Evolutionary conservation across 2,113 vertebrate genomes (phyloP).

Genomic region (Aythya baeri): DNA sequence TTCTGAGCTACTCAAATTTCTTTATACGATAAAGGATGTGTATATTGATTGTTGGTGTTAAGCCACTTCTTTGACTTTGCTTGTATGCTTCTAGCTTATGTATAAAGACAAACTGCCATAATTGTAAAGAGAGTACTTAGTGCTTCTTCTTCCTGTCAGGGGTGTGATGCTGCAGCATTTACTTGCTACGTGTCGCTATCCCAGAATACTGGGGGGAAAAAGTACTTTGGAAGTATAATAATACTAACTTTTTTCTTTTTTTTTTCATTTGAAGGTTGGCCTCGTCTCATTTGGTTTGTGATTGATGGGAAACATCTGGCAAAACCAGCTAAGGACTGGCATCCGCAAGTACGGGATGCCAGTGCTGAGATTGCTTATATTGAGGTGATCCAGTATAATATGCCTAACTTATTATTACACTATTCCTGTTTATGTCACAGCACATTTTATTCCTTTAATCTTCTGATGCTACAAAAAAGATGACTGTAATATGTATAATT

Average conservation of each 20-base stretch:
- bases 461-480: neutral
- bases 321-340: constrained; percentile 94
- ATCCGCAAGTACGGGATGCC: constrained; percentile 82
- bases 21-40: neutral
- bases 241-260: neutral
- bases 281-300: constrained; percentile 92
- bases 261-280: constrained; percentile 84
- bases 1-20: neutral
- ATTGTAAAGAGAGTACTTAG: neutral
- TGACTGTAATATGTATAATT: neutral
- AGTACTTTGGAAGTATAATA: neutral
- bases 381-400: constrained; percentile 78
- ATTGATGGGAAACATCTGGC: constrained; percentile 94
- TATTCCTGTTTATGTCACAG: neutral
- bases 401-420: neutral
- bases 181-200: neutral
- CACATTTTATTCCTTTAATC: neutral
- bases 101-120: neutral
- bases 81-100: neutral
- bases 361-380: constrained; percentile 89
- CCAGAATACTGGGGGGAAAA: neutral
- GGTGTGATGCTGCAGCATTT: neutral
- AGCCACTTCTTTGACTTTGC: neutral
- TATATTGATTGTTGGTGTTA: neutral
- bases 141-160: neutral